Conservation (phyloP, 2,113 vertebrate species). For the Leptobrachium leishanense region DNA sequence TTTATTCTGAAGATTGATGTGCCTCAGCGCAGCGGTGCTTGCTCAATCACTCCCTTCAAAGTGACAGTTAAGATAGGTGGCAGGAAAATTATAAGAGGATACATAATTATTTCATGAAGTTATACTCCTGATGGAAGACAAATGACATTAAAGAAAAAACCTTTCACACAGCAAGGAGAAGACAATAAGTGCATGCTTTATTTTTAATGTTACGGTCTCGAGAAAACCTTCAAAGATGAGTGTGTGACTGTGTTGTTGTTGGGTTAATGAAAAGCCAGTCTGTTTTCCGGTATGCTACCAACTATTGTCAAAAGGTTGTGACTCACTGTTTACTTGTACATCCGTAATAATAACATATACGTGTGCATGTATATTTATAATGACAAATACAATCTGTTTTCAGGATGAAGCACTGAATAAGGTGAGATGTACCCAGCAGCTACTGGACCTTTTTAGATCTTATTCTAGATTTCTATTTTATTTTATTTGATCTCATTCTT, state of each 20-base stretch:
- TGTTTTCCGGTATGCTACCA: background rate
- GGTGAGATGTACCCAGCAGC: background rate
- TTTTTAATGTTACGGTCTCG: background rate
- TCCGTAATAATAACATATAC: too few relatives aligned
- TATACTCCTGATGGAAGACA: background rate
- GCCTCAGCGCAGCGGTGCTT: too few relatives aligned
- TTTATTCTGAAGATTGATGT: too few relatives aligned
- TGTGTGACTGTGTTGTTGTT: background rate
- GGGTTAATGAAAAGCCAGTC: background rate
- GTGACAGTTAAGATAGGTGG: background rate
- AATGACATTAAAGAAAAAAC: background rate
- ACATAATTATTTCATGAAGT: conserved; percentile 6
- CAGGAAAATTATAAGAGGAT: background rate
- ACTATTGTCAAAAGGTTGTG: too few relatives aligned
- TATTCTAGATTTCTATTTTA: too few relatives aligned
- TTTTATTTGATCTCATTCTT: too few relatives aligned
- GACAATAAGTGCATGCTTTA: background rate
- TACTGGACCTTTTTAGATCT: too few relatives aligned
- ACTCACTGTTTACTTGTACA: too few relatives aligned
- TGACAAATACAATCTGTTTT: too few relatives aligned
- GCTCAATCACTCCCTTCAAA: background rate
- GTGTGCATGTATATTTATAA: too few relatives aligned
- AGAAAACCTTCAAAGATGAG: background rate
- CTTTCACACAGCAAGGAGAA: background rate
- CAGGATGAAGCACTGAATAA: too few relatives aligned